These are phyloP conservation scores for Drosophila infuscata DNA, from an alignment of 2,888 invertebrate genomes.

Conservation along the genomic window DNA sequence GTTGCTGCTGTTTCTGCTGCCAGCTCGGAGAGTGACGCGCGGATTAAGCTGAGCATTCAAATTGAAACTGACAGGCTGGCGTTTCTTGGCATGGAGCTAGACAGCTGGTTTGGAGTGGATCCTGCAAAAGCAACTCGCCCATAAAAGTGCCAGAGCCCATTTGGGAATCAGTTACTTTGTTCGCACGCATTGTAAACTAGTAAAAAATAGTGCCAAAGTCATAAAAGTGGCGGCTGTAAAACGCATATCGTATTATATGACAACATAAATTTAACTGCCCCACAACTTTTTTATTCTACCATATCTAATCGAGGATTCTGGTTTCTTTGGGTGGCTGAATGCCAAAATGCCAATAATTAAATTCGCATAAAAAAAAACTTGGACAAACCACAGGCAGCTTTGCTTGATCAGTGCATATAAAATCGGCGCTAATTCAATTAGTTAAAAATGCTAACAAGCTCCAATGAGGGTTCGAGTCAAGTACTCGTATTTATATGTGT, in stretches of 20 bases:
- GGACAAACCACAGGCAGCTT: conserved; percentile 29
- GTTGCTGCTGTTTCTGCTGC: conserved; percentile 23
- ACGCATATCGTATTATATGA: conserved; percentile 56
- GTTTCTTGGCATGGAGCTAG: conserved; percentile 31
- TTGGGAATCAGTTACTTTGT: conserved; percentile 73
- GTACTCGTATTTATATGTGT: conserved; percentile 32
- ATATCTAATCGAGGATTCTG: conserved; percentile 38
- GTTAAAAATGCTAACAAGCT: conserved; percentile 54
- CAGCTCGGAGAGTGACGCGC: conserved; percentile 59
- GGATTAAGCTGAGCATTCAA: conserved; percentile 80
- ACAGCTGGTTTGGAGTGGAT: conserved; percentile 17
- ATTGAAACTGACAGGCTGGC: conserved; percentile 75
- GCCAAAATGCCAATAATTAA: conserved; percentile 56
- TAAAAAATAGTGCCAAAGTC: conserved; percentile 69
- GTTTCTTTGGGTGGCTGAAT: conserved; percentile 19
- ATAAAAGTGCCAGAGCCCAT: conserved; percentile 56
- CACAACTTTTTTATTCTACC: conserved; percentile 36
- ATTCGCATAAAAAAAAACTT: conserved; percentile 57
- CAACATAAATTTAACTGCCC: conserved; percentile 54
- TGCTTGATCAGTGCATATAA: conserved; percentile 31
- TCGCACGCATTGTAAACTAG: conserved; percentile 58
- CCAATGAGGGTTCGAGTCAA: conserved; percentile 32
- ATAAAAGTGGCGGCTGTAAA: conserved; percentile 54
- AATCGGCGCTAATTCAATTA: conserved; percentile 74
- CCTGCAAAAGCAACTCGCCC: conserved; percentile 22